Base-by-base conservation (phyloP, 2,888 invertebrate genomes). In the Tyria jacobaeae region DNA sequence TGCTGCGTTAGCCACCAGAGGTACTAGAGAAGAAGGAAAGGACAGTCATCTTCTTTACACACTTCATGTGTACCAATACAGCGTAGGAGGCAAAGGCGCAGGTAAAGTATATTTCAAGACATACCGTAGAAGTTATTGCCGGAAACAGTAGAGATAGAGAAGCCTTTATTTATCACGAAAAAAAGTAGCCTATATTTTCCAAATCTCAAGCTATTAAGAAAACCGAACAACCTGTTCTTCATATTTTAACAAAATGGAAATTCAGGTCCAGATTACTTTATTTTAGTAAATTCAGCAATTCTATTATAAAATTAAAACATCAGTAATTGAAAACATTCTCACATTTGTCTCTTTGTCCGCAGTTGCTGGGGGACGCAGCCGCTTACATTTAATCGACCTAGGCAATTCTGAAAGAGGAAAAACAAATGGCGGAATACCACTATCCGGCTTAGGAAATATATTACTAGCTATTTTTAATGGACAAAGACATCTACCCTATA, bases 351-450 rank as follows among this genome's bases (percentile, higher is more conserved):
- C 12, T 31, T 55, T 86, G 70, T 87, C 94, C 91, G 71, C 94
- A 98, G 99, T 99, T 88, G 98, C 98, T 81, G 99, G 99, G 75
- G 99, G 99, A 71, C 95, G 99, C 74, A 99, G 99, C 92, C 96
- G 99, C 76, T 96, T 99, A 69, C 99, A 99, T 94, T 95, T 99
- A 84, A 97, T 99, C 89, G 99, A 99, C 94, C 95, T 99, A 83
- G 99, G 99, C 51, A 97, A 97, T 87, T 97, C 97, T 60, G 98
- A 98, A 82, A 96, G 98, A 85, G 97, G 98, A 70, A 98, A 98
- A 94, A 96, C 97, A 14, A 96, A 96, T 73, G 97, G 97, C 67
- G 98, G 97, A 58, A 96, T 99, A 79, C 98, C 99, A 44, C 95
- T 99, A 64, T 99, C 99, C 35, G 99, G 98, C 50, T 95, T 99